Evolutionary conservation across 2,113 vertebrate species (phyloP).

Genomic region (Cochlearius cochlearius): DNA sequence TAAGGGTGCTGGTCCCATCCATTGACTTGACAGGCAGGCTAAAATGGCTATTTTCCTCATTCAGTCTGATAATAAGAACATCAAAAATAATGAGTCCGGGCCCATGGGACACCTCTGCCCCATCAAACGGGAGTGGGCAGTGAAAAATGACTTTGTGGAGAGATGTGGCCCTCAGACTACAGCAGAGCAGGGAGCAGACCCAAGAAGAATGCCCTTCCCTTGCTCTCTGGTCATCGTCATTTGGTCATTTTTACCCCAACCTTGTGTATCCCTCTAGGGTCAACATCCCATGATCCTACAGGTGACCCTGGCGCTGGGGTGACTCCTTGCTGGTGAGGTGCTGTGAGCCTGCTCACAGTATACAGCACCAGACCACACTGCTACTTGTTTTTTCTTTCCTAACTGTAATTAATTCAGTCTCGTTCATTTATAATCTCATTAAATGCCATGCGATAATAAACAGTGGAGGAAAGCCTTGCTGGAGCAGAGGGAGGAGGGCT

Average conservation of each 20-base stretch:
- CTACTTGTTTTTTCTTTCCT: not conserved
- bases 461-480: not conserved
- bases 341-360: not conserved
- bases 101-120: not conserved
- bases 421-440: fast-evolving
- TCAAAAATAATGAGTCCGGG: not conserved
- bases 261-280: fast-evolving
- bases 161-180: not conserved
- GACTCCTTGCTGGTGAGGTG: not conserved
- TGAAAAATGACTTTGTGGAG: not conserved
- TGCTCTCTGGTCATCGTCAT: not conserved
- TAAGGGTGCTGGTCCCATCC: not conserved
- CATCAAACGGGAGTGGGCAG: not conserved
- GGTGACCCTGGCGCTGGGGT: not conserved
- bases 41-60: not conserved
- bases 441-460: not conserved
- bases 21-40: not conserved
- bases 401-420: not conserved
- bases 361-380: not conserved
- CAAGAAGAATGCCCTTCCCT: not conserved
- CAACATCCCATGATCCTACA: not conserved
- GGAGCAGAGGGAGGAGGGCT: not conserved
- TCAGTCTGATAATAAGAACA: not conserved
- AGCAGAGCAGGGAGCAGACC: not conserved
- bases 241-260: not conserved